These are phyloP conservation scores for Nibea coibor DNA, from an alignment of 2,113 vertebrate species.

Conservation along the genomic window DNA sequence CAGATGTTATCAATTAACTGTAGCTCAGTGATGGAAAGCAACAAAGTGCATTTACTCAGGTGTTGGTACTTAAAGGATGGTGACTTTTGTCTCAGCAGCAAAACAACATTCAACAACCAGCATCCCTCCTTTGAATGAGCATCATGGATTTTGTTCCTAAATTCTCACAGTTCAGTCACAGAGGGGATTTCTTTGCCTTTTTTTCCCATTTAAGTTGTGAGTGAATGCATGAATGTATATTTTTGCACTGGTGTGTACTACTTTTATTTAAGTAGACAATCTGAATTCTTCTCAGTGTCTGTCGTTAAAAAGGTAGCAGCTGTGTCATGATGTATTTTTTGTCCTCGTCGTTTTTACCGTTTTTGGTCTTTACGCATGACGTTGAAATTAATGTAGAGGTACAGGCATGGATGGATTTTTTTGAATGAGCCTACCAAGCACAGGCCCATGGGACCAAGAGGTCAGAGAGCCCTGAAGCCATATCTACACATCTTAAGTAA, in stretches of 20 bases:
- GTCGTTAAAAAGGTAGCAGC: background rate
- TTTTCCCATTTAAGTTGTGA: background rate
- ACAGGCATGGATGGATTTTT: conserved; percentile 1
- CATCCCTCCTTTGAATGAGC: too few species aligned
- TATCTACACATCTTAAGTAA: background rate
- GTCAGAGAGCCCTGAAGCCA: background rate
- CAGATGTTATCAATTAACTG: background rate
- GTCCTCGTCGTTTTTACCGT: background rate
- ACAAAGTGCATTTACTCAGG: background rate
- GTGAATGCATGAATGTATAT: background rate
- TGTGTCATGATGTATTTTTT: background rate
- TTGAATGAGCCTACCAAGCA: background rate
- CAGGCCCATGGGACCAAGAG: background rate
- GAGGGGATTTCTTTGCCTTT: background rate
- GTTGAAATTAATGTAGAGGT: background rate
- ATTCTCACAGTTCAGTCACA: background rate
- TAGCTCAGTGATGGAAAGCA: background rate
- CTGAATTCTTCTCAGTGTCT: too few species aligned
- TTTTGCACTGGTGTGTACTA: background rate
- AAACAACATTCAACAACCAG: background rate
- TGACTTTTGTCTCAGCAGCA: background rate
- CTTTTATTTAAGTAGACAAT: background rate
- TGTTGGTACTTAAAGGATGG: background rate
- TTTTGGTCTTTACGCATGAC: background rate
- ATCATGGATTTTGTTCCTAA: background rate